Percentiles rank a stretch among this genome's conserved stretches.
phyloP scores from a whole-genome alignment of 2,888 invertebrate genomes.

The Oscheius sp. region DNA sequence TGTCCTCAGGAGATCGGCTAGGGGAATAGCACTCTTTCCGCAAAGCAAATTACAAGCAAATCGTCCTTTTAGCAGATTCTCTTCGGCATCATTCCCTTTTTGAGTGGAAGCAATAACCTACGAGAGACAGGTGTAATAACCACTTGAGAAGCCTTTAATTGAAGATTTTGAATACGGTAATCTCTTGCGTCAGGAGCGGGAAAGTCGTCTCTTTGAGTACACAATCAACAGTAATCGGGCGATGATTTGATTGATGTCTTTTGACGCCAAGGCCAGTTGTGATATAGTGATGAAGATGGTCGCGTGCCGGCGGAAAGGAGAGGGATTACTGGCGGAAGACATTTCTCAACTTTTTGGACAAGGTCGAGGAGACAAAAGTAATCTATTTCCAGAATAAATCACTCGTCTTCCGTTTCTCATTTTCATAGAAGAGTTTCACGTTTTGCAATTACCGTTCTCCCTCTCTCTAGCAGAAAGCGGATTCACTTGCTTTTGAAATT shows the following conservation, averaged over 20 bases:
- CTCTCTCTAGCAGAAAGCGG: too few species aligned
- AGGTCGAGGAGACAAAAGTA: background rate
- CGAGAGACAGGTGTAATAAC: too few species aligned
- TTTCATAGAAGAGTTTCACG: too few species aligned
- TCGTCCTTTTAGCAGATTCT: background rate
- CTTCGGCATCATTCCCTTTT: background rate
- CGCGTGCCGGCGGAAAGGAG: slow-evolving; percentile 13
- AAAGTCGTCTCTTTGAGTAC: background rate
- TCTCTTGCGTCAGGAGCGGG: slow-evolving; percentile 8
- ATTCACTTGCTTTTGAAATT: too few species aligned
- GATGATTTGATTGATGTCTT: slow-evolving; percentile 11
- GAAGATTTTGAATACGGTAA: slow-evolving; percentile 12
- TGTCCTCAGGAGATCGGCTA: background rate
- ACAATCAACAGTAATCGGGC: background rate
- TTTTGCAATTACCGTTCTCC: too few species aligned
- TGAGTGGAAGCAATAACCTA: slow-evolving; percentile 12
- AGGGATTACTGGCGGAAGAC: slow-evolving; percentile 9
- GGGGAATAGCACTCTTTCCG: too few species aligned
- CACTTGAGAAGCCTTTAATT: slow-evolving; percentile 13
- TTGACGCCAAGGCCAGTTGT: slow-evolving; percentile 11
- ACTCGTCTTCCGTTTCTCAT: too few species aligned
- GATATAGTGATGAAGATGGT: slow-evolving; percentile 3
- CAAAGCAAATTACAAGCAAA: too few species aligned
- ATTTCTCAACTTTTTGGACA: background rate
- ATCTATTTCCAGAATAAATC: too few species aligned